Evolutionary conservation across 2,113 vertebrate species (phyloP).

Genomic region (Oncorhynchus mykiss): DNA sequence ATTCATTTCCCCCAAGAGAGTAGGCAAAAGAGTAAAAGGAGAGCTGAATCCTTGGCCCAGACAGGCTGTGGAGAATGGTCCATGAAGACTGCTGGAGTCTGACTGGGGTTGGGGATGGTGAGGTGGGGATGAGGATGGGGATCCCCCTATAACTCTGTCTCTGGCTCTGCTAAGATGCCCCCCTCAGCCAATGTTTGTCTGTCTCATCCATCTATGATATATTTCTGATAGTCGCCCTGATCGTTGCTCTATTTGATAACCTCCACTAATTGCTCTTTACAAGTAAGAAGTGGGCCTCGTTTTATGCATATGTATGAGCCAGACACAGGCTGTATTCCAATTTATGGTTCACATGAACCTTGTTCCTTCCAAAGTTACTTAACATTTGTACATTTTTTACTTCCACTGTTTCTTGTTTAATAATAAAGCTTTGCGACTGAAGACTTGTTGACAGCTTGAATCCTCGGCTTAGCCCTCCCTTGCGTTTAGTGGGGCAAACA

Average conservation of each 20-base stretch:
- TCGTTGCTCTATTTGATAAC: not conserved
- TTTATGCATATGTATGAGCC: slow-evolving; percentile 13
- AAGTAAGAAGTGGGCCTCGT: not conserved
- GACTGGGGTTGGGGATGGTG: slow-evolving; percentile 44
- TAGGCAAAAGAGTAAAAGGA: slow-evolving; percentile 69
- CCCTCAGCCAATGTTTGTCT: slow-evolving; percentile 4
- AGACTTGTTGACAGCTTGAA: slow-evolving; percentile 49
- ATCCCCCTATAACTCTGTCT: slow-evolving; percentile 25
- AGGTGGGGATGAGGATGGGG: slow-evolving; percentile 14
- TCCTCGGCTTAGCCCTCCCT: slow-evolving; percentile 45
- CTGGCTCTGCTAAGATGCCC: slow-evolving; percentile 28
- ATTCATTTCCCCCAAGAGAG: slow-evolving; percentile 65
- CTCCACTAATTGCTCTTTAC: not conserved
- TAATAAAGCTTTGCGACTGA: slow-evolving; percentile 32
- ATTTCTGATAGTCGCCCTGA: not conserved
- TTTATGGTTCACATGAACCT: not conserved
- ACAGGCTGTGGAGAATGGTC: slow-evolving; percentile 64
- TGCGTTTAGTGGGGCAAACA: slow-evolving; percentile 44
- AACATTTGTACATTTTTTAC: not conserved
- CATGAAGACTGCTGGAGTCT: slow-evolving; percentile 63
- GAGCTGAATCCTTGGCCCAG: slow-evolving; percentile 67
- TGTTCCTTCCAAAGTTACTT: not conserved
- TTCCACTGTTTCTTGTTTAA: slow-evolving; percentile 5
- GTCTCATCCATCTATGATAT: not conserved
- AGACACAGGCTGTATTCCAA: slow-evolving; percentile 2